Evolutionary conservation across 2,888 invertebrate species (phyloP), one percentile per base, ranked within the genome.

Genomic region (Allacma fusca): DNA sequence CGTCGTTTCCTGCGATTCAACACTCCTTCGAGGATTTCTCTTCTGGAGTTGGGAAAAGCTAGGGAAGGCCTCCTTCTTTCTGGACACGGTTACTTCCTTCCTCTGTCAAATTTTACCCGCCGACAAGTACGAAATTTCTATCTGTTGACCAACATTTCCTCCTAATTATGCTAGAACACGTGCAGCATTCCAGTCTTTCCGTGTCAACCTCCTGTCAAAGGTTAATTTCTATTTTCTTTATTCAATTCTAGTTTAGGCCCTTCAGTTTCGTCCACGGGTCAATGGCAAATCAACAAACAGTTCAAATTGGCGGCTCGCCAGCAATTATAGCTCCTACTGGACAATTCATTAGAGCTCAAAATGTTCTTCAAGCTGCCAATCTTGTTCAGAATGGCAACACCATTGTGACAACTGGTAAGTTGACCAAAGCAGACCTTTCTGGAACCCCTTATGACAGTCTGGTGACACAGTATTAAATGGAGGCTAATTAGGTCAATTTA

Each of bases 201-300:
- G 16, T 50, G 50, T 50, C 50, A 50, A 13, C 19, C 19, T n/a
- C 5, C 50, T 50, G 16, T 50, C 9, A 50, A n/a, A 19, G 16
- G 50, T 50, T 5, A 12, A 62, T 50, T 50, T 9, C 4, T 50
- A 23, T 13, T 62, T 23, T 26, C n/a, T 62, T 24, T 4, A 62
- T 24, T 26, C 62, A 12, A 12, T 62, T 62, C 62, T 16, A 50
- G 50, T n/a, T 50, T 9, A 50, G 50, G 13, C 40, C 40, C 13
- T 5, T 50, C 19, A 50, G 16, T 7, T 57, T 57, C 62, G 62
- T 62, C 62, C 62, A 62, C 2, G 21, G 62, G 62, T 62, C 62
- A 62, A 83, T 82, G 83, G 80, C 82, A 19, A 80, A 77, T 75
- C 83, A 84, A 76, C 83, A 83, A 81, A 80, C 82, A 40, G 82